phyloP scores from a whole-genome alignment of 64 coral and sea anemone species.

The Exaiptasia diaphana region DNA sequence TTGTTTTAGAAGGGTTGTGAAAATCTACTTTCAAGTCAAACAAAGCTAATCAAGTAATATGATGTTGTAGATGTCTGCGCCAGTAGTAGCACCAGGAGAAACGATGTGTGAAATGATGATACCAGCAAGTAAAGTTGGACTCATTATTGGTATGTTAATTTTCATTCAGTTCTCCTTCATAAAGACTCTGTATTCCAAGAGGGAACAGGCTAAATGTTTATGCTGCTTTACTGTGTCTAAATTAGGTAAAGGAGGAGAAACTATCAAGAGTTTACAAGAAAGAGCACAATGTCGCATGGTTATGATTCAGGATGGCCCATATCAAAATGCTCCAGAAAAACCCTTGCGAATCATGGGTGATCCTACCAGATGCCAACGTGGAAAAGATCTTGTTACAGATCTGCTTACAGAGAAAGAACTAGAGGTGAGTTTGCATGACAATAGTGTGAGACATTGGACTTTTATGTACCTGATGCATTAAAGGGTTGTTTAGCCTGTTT shows the following conservation, averaged over 20 bases:
- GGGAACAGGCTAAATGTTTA: neutral
- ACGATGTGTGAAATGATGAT: conserved; percentile 91
- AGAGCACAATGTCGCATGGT: conserved; percentile 97
- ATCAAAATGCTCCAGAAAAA: conserved; percentile 89
- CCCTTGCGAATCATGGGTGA: conserved; percentile 94
- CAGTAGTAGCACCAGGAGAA: conserved; percentile 92
- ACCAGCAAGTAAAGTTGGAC: conserved; percentile 96
- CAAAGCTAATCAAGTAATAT: too few relatives aligned
- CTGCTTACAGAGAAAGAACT: conserved; percentile 97
- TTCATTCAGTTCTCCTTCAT: neutral
- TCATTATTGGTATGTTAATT: conserved; percentile 78
- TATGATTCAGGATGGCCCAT: conserved; percentile 96
- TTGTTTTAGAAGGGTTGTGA: too few relatives aligned
- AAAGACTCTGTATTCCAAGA: neutral
- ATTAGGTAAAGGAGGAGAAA: conserved; percentile 97
- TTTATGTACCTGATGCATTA: neutral
- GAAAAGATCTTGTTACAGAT: conserved; percentile 88
- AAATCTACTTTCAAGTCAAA: too few relatives aligned
- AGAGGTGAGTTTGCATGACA: conserved; percentile 55
- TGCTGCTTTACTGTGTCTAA: neutral
- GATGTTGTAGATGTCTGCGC: conserved; percentile 89
- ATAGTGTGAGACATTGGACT: neutral
- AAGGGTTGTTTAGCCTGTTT: too few relatives aligned
- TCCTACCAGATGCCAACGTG: conserved; percentile 74
- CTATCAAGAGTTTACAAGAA: conserved; percentile 96